Evolutionary conservation across 2,888 invertebrate genomes (phyloP), one percentile per base, ranked within the genome.

Genomic region (Leptinotarsa peninsularis): DNA sequence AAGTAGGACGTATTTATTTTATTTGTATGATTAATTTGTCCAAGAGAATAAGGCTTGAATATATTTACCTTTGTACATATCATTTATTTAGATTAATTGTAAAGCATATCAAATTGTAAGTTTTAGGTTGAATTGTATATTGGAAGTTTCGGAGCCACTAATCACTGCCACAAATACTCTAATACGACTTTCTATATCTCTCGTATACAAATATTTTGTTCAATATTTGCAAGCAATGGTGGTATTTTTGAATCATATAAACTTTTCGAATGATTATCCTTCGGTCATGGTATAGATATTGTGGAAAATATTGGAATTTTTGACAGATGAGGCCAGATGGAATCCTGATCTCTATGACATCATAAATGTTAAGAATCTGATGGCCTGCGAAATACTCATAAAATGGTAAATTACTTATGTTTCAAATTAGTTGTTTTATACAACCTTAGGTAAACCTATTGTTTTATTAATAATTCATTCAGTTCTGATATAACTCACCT

Each of bases 91-190:
- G 67, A 76, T 81, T 82, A 72, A 77, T 78, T 84, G 81, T 82
- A 81, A 81, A 82, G 81, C 83, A 84, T 84, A 84, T 84, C 84
- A 85, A 82, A 78, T 78, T 77, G 58, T 70, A 70, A 70, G 15
- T 43, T 56, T 58, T 70, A 58, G 49, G 58, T 70, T 73, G 49
- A 67, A 66, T 74, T 87, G 86, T 87, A 87, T 84, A 86, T 86
- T 86, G 79, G 82, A 84, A 70, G 71, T 81, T 79, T 82, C 82
- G 78, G 82, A 87, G 86, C 87, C 87, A 87, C 87, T 81, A 82
- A 81, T 82, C 87, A 87, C 87, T 87, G 87, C 87, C 87, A 87
- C 58, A 81, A 83, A 82, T 83, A 82, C 80, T 80, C 81, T 76
- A 54, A 71, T 71, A 72, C 50, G 69, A 69, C 54, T 43, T 54